Base-by-base conservation (phyloP, 92 coral and sea anemone species). In the Epizoanthus rinbou region DNA sequence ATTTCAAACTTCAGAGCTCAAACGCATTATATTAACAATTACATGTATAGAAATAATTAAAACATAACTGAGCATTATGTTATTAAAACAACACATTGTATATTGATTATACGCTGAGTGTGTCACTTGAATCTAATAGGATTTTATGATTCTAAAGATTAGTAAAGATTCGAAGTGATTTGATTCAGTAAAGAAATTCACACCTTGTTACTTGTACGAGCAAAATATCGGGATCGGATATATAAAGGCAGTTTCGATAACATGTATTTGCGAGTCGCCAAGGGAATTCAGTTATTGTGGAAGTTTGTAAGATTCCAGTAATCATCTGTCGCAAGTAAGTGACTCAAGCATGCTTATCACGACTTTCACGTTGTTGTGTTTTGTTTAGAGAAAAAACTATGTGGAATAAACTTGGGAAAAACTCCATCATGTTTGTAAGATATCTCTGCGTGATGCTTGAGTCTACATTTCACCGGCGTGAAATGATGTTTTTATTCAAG, bases 241-340 rank as follows among this genome's bases (percentile, higher is more conserved):
- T 59, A 50, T 11, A 10, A 9, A 50, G 50, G 50, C 50, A 43
- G 50, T 43, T 43, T 50, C 52, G 45, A 43, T 62, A 23, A 69
- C 58, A 60, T 25, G 70, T 62, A 50, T 78, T 78, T 78, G 57
- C 70, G 47, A 16, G 24, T 78, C 82, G 82, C 58, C 71, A 60
- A n/a, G 82, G 82, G 82, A 78, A 78, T 78, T 60, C 71, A 19
- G 11, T 78, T 41, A 60, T 78, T 62, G 70, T 78, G 9, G 21
- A 37, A 62, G 33, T 39, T 58, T 59, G 63, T 35, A 59, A 76
- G 52, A 74, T 56, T 4, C 14, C 39, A 11, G 22, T 19, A 28
- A 21, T 78, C 82, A 62, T 43, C 72, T 62, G 71, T 78, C 23
- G 39, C 2, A 62, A 78, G 5, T 6, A 17, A 22, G 39, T 63